Evolutionary conservation across 1,140 invertebrate genomes (phyloP), one percentile per base, ranked within the genome.

Genomic region (Pogonus chalceus): DNA sequence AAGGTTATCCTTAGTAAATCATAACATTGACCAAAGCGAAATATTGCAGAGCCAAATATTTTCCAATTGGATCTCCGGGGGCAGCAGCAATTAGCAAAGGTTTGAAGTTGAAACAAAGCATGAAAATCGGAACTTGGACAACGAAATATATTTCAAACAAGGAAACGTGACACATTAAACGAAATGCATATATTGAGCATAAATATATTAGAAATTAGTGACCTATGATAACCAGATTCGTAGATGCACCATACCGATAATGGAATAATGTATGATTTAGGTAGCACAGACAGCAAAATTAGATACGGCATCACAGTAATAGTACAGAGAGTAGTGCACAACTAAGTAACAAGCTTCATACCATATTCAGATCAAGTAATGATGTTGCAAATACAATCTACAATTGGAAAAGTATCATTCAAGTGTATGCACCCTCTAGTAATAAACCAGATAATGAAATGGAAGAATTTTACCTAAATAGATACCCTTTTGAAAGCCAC

Each of bases 341-440:
- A n/a, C n/a, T n/a, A n/a, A n/a, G n/a, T n/a, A n/a, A n/a, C n/a
- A n/a, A n/a, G n/a, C n/a, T n/a, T n/a, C n/a, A n/a, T n/a, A n/a
- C n/a, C n/a, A 52, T 10, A 43, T 39, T 55, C 55, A 16, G 56
- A 60, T 18, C 50, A 60, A 49, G 10, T 61, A 4, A 46, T 62
- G 23, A 22, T 58, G 43, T 24, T 55, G 10, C 43, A 57, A 23
- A 26, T 61, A 51, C 35, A 51, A 51, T 31, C 35, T 4, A 51
- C 26, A 31, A 51, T 31, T 31, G 49, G 55, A 2, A 60, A 14
- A 22, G 57, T 23, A 50, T 70, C 7, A 63, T 69, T 24, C 65
- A 67, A 55, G 55, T 64, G n/a, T 68, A 70, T 54, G 64, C 62
- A 2, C 64, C 65, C 18, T 67, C 62, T 0, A 49, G 49, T 10